A percentile compares a stretch with the other conserved stretches of the same genome.
These are phyloP conservation scores for Okapia johnstoni DNA, from an alignment of 2,113 vertebrate genomes.

Conservation along the genomic window DNA sequence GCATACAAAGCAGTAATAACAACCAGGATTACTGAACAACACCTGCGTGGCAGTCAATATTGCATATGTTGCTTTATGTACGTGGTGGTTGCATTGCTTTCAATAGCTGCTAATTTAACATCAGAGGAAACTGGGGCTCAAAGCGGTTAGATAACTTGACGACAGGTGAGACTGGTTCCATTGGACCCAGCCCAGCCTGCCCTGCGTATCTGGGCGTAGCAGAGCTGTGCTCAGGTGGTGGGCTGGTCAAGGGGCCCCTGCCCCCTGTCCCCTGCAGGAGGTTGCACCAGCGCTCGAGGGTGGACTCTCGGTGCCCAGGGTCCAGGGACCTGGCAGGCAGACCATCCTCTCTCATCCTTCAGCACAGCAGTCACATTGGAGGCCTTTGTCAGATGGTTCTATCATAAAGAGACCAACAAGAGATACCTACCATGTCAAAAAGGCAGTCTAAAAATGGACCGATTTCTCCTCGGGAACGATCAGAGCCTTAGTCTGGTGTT, in stretches of 20 bases:
- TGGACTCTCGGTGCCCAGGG: not conserved
- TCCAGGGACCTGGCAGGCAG: not conserved
- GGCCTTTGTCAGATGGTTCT: not conserved
- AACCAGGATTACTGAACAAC: not conserved
- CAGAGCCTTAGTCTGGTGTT: not conserved
- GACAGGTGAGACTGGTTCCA: too few relatives aligned
- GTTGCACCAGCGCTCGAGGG: not conserved
- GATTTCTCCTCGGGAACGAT: not conserved
- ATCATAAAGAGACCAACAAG: not conserved
- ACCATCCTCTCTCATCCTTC: not conserved
- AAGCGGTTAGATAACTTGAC: not conserved
- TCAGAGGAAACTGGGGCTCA: not conserved
- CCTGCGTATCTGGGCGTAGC: not conserved
- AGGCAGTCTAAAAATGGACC: not conserved
- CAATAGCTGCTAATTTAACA: not conserved
- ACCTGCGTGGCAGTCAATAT: not conserved
- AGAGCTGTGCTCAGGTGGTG: too few relatives aligned
- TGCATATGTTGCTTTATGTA: not conserved
- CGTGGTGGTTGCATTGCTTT: not conserved
- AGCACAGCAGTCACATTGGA: not conserved
- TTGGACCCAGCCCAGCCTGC: not conserved
- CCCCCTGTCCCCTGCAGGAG: accelerated
- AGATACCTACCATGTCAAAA: not conserved
- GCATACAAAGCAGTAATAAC: not conserved
- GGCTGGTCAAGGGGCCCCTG: not conserved